These are phyloP conservation scores for Anoplophora glabripennis DNA, from an alignment of 1,140 invertebrate genomes.

Conservation along the genomic window DNA sequence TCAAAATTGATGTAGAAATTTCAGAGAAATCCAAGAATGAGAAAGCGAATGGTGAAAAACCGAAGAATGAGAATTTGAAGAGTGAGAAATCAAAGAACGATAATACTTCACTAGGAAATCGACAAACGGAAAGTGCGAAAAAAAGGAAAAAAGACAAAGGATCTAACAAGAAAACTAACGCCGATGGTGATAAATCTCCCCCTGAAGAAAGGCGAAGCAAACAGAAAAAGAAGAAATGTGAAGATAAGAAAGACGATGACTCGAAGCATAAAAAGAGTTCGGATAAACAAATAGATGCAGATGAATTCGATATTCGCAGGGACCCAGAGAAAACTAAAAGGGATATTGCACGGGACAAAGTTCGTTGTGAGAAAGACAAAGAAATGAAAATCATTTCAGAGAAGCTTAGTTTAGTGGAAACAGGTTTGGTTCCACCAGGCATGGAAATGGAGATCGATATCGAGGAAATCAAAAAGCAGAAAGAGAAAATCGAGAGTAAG, in stretches of 20 bases:
- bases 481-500: not conserved
- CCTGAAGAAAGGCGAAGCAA: not conserved
- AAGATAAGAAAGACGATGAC: not conserved
- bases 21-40: not conserved
- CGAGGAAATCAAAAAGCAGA: constrained; percentile 15
- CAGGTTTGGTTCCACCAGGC: constrained; percentile 47
- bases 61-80: too few relatives aligned
- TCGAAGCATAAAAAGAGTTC: constrained; percentile 1
- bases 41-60: too few relatives aligned
- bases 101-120: too few relatives aligned
- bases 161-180: not conserved
- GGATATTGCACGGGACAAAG: constrained; percentile 45
- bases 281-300: constrained; percentile 7
- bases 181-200: not conserved
- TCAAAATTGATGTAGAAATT: constrained; percentile 12
- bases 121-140: not conserved
- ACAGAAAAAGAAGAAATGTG: constrained; percentile 2
- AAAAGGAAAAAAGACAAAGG: not conserved
- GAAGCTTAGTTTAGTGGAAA: constrained; percentile 37
- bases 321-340: constrained; percentile 46
- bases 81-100: not conserved
- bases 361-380: constrained; percentile 42
- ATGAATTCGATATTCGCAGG: constrained; percentile 33
- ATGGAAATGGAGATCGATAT: constrained; percentile 45
- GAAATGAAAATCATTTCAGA: constrained; percentile 40